phyloP scores from a whole-genome alignment of 1,140 invertebrate genomes.

The Sweltsa coloradensis region DNA sequence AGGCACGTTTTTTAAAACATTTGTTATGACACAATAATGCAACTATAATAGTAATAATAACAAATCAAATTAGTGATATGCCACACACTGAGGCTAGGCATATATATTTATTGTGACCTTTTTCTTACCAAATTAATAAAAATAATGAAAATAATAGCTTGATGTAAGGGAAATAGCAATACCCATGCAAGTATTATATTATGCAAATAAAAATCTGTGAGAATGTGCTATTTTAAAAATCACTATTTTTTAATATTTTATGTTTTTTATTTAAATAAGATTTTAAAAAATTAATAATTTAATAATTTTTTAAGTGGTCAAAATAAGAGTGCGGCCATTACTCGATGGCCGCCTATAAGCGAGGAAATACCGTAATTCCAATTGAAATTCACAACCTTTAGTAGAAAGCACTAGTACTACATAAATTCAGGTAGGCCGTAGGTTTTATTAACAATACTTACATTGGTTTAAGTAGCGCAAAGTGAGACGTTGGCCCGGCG shows the following conservation, averaged over 20 bases:
- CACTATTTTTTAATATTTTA: background rate
- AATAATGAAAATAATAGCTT: background rate
- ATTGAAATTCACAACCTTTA: no score
- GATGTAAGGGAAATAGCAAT: background rate
- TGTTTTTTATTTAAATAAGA: background rate
- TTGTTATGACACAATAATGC: no score
- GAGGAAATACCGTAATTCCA: no score
- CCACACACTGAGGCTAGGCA: no score
- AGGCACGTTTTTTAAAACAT: no score
- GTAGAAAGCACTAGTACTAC: no score
- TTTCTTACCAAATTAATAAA: slow-evolving; percentile 1
- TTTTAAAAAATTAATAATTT: background rate
- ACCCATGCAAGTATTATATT: background rate
- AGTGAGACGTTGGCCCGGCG: slow-evolving; percentile 52
- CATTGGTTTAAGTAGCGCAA: slow-evolving; percentile 27
- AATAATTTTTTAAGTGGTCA: no score
- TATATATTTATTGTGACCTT: no score
- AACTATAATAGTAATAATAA: no score
- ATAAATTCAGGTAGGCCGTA: slow-evolving; percentile 36
- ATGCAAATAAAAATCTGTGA: background rate
- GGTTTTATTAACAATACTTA: slow-evolving; percentile 23
- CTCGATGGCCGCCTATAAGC: no score
- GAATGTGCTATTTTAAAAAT: background rate
- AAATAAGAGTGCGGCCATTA: no score
- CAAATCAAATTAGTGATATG: no score